A percentile compares a stretch with the other conserved stretches of the same genome.
Conservation (phyloP, 2,113 vertebrate genomes). For the Cacatua alba region DNA sequence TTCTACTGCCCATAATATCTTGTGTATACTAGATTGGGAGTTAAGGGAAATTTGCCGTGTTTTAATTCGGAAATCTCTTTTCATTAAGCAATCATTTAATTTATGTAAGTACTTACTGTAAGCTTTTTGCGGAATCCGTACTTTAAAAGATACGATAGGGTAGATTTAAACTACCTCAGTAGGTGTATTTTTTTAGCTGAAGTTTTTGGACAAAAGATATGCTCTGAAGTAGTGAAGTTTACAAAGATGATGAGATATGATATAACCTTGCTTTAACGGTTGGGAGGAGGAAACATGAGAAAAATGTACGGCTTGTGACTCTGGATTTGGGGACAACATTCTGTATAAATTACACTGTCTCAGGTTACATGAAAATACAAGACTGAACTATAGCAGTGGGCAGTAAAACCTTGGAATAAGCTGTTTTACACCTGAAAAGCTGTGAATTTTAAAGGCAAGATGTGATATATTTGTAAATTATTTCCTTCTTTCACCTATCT, state of each 20-base stretch:
- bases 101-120: background rate
- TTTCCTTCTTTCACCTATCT: conserved; percentile 22
- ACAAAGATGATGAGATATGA: background rate
- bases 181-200: background rate
- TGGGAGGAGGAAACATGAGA: background rate
- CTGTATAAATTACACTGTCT: background rate
- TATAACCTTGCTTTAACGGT: background rate
- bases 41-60: background rate
- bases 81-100: background rate
- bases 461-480: background rate
- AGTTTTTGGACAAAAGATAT: background rate
- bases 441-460: background rate
- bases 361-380: background rate
- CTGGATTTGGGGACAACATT: background rate
- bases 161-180: background rate
- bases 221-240: background rate
- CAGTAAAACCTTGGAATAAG: background rate
- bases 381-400: background rate
- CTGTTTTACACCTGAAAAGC: background rate
- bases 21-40: background rate
- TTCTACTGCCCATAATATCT: background rate
- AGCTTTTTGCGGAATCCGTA: background rate
- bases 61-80: background rate
- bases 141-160: background rate
- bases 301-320: background rate